Conservation (phyloP, 2,888 invertebrate genomes). For the Pristionchus arcanus region DNA sequence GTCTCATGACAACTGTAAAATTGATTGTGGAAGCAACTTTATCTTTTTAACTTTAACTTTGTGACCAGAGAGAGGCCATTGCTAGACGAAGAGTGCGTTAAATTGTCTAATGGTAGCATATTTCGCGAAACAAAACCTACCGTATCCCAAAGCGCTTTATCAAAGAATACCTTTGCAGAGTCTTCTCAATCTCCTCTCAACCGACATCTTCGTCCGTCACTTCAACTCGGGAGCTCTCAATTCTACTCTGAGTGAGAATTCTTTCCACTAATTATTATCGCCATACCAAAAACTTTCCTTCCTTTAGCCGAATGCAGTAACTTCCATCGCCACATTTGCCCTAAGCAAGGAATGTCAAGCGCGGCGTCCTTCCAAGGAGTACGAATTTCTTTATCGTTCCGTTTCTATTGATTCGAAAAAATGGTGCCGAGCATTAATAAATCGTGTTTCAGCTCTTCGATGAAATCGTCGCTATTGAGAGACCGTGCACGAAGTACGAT, state of each 20-base stretch:
- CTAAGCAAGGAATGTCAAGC: neutral
- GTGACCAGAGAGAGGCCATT: too few species aligned
- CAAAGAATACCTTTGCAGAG: neutral
- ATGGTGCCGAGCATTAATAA: neutral
- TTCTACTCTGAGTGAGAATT: neutral
- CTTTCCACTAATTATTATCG: too few species aligned
- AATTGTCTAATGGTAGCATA: too few species aligned
- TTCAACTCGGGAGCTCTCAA: conserved; percentile 14
- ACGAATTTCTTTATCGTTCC: neutral
- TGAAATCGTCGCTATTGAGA: neutral
- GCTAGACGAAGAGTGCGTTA: too few species aligned
- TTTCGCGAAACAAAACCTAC: neutral
- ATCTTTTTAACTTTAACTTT: too few species aligned
- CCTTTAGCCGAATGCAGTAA: conserved; percentile 30
- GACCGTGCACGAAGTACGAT: neutral
- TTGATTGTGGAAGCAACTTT: too few species aligned
- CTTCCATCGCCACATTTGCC: conserved; percentile 37
- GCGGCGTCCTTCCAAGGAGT: neutral
- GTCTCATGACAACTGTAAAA: too few species aligned
- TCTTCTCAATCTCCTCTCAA: neutral
- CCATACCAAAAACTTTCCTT: too few species aligned
- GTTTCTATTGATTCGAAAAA: neutral
- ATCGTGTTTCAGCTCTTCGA: conserved; percentile 20
- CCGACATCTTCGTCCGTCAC: conserved; percentile 9
- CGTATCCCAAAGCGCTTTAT: neutral